Base-by-base conservation (phyloP, 92 coral and sea anemone genomes). In the Parazoanthus atlanticus region DNA sequence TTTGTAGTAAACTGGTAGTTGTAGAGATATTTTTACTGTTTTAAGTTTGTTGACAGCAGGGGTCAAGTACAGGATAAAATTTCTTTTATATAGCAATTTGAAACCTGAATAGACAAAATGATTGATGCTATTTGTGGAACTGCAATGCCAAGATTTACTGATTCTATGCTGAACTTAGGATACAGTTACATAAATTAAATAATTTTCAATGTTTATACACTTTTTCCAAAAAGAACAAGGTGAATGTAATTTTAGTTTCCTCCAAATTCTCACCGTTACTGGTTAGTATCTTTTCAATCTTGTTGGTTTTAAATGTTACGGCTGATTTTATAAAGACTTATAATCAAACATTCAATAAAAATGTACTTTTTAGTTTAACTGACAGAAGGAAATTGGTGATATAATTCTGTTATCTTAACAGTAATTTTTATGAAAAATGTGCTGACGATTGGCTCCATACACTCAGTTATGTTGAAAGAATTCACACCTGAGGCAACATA, bases 101-200 rank as follows among this genome's bases (percentile, higher is more conserved):
- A 84, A 28, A 84, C 67, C 23, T 69, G 67, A 84, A 43, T 84
- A 84, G 65, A 70, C 78, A 25, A 52, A n/a, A 16, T 69, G 77
- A 83, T 84, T 40, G 67, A 70, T 84, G 25, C 65, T 84, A 70
- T 80, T 80, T 84, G 87, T 69, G 26, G 76, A 12, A 13, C 23
- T 43, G 58, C n/a, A 43, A 26, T 83, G 78, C 40, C 31, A 52
- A 83, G 66, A 83, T 33, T 33, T 30, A 32, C 5, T 58, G 41
- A 6, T 38, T 73, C 15, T 29, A 7, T 33, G 46, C 40, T 30
- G 9, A 38, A 25, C 33, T 76, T 38, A 41, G 47, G 79, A 23
- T 75, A 75, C 46, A 17, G 79, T 52, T 32, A 38, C 85, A 81
- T 61, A 34, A 56, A 34, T 70, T 8, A 28, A 28, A 71, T 11